Conservation (phyloP, 2,113 vertebrate species). For the Pomatorhinus ruficollis region DNA sequence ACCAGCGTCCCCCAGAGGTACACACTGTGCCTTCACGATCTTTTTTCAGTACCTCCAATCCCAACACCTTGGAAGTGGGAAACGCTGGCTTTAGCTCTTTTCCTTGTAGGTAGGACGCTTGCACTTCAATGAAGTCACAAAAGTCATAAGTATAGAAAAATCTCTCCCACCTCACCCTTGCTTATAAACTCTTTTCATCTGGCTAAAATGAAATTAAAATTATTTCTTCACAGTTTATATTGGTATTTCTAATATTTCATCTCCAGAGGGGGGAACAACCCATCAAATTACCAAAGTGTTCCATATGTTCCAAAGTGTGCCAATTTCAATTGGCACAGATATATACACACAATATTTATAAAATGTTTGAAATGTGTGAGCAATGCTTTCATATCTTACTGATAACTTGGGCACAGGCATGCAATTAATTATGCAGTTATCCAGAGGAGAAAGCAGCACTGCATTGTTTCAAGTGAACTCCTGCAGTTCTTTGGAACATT, state of each 20-base stretch:
- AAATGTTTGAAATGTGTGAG: not conserved
- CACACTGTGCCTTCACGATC: not conserved
- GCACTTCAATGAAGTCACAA: not conserved
- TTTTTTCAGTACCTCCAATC: not conserved
- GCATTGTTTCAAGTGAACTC: not conserved
- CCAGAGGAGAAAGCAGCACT: not conserved
- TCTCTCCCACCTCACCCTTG: not conserved
- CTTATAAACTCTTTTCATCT: conserved; percentile 2
- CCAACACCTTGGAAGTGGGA: not conserved
- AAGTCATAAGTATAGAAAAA: not conserved
- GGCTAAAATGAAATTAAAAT: conserved; percentile 32
- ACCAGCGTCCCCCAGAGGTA: rapidly evolving
- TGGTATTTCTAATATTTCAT: conserved; percentile 34
- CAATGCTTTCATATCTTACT: not conserved
- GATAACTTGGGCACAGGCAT: not conserved
- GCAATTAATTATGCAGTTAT: not conserved
- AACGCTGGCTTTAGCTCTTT: not conserved
- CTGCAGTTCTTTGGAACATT: not conserved
- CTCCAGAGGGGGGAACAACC: not conserved
- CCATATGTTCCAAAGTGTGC: not conserved
- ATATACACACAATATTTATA: not conserved
- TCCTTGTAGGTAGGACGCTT: not conserved
- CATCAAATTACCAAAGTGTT: conserved; percentile 6
- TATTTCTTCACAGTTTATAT: conserved; percentile 13
- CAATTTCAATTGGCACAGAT: not conserved